phyloP scores from a whole-genome alignment of 2,888 invertebrate genomes.

The Reticulitermes lucifugus region DNA sequence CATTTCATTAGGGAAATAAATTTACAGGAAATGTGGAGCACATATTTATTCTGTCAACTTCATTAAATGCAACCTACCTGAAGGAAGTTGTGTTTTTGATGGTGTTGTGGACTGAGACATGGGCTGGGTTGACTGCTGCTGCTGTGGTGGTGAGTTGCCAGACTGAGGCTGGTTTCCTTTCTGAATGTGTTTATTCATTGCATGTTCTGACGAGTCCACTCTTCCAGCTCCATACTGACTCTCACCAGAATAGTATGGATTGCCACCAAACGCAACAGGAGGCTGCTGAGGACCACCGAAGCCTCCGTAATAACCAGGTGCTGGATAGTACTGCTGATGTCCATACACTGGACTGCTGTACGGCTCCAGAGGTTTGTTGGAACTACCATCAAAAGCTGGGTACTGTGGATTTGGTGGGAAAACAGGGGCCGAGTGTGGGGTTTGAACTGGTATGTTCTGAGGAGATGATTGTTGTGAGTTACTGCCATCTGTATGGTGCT shows the following conservation, averaged over 20 bases:
- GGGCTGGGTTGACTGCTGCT: conserved; percentile 25
- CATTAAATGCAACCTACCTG: conserved; percentile 13
- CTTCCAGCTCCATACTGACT: conserved; percentile 32
- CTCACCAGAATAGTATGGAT: conserved; percentile 12
- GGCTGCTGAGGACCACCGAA: conserved; percentile 21
- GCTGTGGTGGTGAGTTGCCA: conserved; percentile 13
- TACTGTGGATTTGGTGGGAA: conserved; percentile 27
- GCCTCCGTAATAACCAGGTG: conserved; percentile 42
- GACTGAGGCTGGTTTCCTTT: conserved; percentile 1
- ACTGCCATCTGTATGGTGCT: background rate
- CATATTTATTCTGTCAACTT: background rate
- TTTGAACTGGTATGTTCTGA: conserved; percentile 4
- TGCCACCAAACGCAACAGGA: conserved; percentile 3
- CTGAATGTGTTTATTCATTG: background rate
- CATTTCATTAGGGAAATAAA: too few relatives aligned
- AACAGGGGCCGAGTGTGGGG: background rate
- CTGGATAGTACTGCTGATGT: conserved; percentile 27
- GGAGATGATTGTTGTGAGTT: conserved; percentile 2
- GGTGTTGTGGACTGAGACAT: conserved; percentile 2
- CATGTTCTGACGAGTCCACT: background rate
- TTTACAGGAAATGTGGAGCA: background rate
- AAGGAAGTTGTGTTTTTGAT: conserved; percentile 11
- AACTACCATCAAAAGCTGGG: conserved; percentile 16
- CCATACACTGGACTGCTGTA: conserved; percentile 36
- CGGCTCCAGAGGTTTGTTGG: conserved; percentile 33